Evolutionary conservation across 1,140 invertebrate genomes (phyloP).

Genomic region (Halesus radiatus): DNA sequence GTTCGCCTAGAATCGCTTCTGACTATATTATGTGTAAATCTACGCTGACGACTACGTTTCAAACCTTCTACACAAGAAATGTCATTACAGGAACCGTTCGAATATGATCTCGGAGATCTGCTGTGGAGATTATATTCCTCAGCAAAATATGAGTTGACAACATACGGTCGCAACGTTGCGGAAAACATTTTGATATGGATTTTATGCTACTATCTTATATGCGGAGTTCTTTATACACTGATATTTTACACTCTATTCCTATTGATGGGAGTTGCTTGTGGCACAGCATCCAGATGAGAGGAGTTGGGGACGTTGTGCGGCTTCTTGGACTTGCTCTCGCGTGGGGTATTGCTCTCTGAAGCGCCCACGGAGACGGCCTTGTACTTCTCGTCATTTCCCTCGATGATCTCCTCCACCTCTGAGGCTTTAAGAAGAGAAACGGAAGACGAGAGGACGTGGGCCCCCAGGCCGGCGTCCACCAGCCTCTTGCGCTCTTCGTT

Average conservation of each 20-base stretch:
- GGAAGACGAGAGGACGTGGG: slow-evolving; percentile 95
- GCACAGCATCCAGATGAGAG: slow-evolving; percentile 98
- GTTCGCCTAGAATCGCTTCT: background rate
- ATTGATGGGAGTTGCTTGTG: slow-evolving; percentile 98
- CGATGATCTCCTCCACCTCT: slow-evolving; percentile 98
- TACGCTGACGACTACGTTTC: background rate
- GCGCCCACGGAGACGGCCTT: slow-evolving; percentile 93
- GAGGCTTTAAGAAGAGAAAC: slow-evolving; percentile 92
- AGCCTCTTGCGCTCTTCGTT: slow-evolving; percentile 97
- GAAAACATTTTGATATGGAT: slow-evolving; percentile 42
- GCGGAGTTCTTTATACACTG: slow-evolving; percentile 33
- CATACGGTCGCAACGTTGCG: slow-evolving; percentile 39
- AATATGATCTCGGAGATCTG: slow-evolving; percentile 35
- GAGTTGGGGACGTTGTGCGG: slow-evolving; percentile 90
- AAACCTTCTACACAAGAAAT: slow-evolving; percentile 39
- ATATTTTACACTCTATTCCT: slow-evolving; percentile 78
- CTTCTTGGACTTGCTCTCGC: slow-evolving; percentile 91
- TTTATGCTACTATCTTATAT: slow-evolving; percentile 39
- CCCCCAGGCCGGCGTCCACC: slow-evolving; percentile 91
- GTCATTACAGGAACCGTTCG: slow-evolving; percentile 38
- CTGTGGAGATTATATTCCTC: slow-evolving; percentile 29
- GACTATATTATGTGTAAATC: slow-evolving; percentile 13
- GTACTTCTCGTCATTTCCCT: slow-evolving; percentile 98
- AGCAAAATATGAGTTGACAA: slow-evolving; percentile 23
- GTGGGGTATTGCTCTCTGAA: slow-evolving; percentile 83